phyloP scores from a whole-genome alignment of 2,797 vertebrate species.

The Hozukius guyotensis region DNA sequence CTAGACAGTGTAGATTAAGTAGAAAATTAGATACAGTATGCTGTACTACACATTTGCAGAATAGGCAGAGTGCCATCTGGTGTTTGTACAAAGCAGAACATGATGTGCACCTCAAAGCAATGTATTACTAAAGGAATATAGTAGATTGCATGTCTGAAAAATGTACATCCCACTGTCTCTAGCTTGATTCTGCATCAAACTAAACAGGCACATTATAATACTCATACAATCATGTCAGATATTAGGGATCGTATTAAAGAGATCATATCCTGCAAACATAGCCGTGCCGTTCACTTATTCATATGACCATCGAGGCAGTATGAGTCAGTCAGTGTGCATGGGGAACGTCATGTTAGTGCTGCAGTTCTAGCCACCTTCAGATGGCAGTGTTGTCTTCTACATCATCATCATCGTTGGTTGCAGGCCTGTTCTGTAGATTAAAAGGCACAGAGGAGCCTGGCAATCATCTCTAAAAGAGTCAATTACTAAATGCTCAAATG shows the following conservation, averaged over 20 bases:
- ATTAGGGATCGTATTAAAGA: neutral
- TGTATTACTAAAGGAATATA: neutral
- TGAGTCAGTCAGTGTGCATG: neutral
- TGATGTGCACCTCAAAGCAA: neutral
- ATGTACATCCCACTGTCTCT: neutral
- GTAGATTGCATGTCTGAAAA: neutral
- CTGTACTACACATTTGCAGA: conserved; percentile 16
- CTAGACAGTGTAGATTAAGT: conserved; percentile 7
- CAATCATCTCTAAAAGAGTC: neutral
- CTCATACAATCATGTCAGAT: neutral
- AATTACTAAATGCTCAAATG: neutral
- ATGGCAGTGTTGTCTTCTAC: conserved; percentile 66
- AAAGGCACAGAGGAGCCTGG: neutral
- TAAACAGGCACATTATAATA: neutral
- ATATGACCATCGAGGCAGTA: neutral
- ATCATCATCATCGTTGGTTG: conserved; percentile 5
- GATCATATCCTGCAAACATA: neutral
- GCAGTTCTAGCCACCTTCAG: conserved; percentile 47
- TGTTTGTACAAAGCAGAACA: conserved; percentile 57
- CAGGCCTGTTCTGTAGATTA: conserved; percentile 12
- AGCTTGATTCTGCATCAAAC: neutral
- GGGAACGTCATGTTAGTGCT: neutral
- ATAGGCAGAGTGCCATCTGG: conserved; percentile 70
- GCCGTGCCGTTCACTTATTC: neutral
- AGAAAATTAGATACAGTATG: conserved; percentile 13